phyloP scores from a whole-genome alignment of 64 coral and sea anemone species.

The Stichodactyla helianthus region DNA sequence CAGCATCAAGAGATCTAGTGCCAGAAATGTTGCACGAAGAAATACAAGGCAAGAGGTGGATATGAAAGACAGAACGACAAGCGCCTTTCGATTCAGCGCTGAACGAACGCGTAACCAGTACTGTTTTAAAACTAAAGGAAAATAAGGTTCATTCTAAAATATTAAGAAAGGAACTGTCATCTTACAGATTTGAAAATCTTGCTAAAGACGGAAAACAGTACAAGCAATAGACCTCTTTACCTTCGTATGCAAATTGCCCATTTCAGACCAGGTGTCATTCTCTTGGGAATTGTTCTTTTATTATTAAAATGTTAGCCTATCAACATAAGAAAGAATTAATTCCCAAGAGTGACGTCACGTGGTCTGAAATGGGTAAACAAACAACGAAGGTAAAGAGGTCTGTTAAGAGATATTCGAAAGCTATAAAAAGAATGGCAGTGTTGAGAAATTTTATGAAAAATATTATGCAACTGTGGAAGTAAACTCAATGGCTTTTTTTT shows the following conservation, averaged over 20 bases:
- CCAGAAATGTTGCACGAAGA: conserved; percentile 6
- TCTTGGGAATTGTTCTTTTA: too few relatives aligned
- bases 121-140: conserved; percentile 23
- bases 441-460: conserved; percentile 29
- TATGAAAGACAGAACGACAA: conserved; percentile 16
- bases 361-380: too few relatives aligned
- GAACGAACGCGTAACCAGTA: conserved; percentile 7
- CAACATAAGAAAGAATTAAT: too few relatives aligned
- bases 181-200: conserved; percentile 12
- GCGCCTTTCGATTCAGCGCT: conserved; percentile 2
- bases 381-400: too few relatives aligned
- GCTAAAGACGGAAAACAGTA: background rate
- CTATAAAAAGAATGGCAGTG: conserved; percentile 10
- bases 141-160: conserved; percentile 25
- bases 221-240: too few relatives aligned
- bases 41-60: conserved; percentile 40
- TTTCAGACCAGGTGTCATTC: too few relatives aligned
- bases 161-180: conserved; percentile 19
- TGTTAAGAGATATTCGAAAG: background rate
- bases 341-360: too few relatives aligned
- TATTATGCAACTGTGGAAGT: background rate
- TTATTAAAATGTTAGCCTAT: too few relatives aligned
- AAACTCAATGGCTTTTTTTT: background rate
- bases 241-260: too few relatives aligned
- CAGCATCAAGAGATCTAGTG: conserved; percentile 19